Base-by-base conservation (phyloP, 2,113 vertebrate species). In the Boleophthalmus pectinirostris region DNA sequence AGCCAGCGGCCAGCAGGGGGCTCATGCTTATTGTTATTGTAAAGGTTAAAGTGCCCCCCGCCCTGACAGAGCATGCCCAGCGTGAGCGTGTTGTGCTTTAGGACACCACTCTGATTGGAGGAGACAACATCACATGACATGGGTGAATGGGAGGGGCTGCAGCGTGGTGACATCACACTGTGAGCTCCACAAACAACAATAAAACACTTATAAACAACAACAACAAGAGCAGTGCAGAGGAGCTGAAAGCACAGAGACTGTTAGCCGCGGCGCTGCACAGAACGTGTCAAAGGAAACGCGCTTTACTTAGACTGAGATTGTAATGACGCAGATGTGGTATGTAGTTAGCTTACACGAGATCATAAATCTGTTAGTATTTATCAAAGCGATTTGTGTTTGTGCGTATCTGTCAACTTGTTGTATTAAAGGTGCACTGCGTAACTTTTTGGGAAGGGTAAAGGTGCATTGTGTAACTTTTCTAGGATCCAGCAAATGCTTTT, bases 81-180 rank as follows among this genome's bases (percentile, higher is more conserved):
- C 95, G 96, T 98, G 97, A 99, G 96, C 95, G 97, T 99, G 96
- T 97, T 96, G 97, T 98, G 97, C 96, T 98, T 99, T 96, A 98
- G 96, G 96, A 96, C 96, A 95, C 96, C 96, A 93, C 95, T 99
- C 97, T 99, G 96, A 98, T 96, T 98, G 97, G 94, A 97, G 96
- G 95, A 97, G 94, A 98, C 95, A 97, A 92, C 87, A 97, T 93
- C 95, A 97, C 92, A 95, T 95, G 96, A 97, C 95, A 97, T 93
- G 95, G 91, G 89, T 92, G 87, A 95, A 95, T 96, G n/a, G 74
- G 66, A 67, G 21, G 75, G 84, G 86, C 83, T 82, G 85, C 79
- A 80, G 82, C 84, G 81, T 87, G 87, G 88, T 66, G 89, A 91
- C 89, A 93, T 87, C 93, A 96, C 90, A 91, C 86, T 84, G 87